Conservation (phyloP, 2,113 vertebrate genomes). For the Calidris pygmaea region DNA sequence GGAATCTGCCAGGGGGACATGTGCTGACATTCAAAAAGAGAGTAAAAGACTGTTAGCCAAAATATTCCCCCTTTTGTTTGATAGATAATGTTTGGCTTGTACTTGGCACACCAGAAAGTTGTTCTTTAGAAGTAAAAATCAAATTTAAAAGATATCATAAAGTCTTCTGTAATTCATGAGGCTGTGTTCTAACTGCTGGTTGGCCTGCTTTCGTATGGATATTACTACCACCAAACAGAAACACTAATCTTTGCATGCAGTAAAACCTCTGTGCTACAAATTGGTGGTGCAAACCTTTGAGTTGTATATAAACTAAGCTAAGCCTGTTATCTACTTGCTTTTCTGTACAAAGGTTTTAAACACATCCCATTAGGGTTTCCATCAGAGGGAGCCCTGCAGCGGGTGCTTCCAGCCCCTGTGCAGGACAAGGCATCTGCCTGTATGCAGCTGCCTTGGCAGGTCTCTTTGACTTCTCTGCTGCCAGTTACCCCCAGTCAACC, state of each 20-base stretch:
- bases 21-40: slow-evolving; percentile 65
- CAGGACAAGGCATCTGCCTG: accelerated
- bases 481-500: background rate
- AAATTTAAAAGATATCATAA: background rate
- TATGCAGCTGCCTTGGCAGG: accelerated
- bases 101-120: background rate
- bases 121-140: background rate
- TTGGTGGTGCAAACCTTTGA: background rate
- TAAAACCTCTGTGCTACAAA: background rate
- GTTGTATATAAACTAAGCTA: background rate
- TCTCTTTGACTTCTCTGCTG: background rate
- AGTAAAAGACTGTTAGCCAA: slow-evolving; percentile 39
- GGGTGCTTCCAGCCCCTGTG: background rate
- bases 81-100: slow-evolving; percentile 21
- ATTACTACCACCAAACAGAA: background rate
- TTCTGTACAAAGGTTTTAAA: background rate
- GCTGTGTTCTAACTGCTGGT: background rate
- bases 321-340: background rate
- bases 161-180: background rate
- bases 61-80: slow-evolving; percentile 30
- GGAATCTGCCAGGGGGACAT: slow-evolving; percentile 48
- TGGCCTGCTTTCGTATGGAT: background rate
- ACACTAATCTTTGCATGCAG: background rate
- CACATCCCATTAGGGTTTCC: background rate
- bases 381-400: background rate